Percentiles rank a stretch among this genome's conserved stretches.
Evolutionary conservation across 2,113 vertebrate species (phyloP).

Genomic region (Orycteropus afer): DNA sequence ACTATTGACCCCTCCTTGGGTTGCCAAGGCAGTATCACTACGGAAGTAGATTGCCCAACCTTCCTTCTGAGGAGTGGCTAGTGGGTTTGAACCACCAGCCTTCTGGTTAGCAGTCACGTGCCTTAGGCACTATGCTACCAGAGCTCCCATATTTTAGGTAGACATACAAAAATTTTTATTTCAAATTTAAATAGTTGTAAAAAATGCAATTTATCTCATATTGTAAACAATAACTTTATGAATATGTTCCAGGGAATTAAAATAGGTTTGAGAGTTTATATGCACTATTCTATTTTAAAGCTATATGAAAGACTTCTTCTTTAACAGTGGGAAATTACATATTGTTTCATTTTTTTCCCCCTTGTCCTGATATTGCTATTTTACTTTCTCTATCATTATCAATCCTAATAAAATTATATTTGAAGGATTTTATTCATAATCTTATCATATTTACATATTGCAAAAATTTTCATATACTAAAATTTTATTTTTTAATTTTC

Average conservation of each 20-base stretch:
- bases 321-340: background rate
- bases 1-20: too few species aligned
- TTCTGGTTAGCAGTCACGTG: too few species aligned
- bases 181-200: too few species aligned
- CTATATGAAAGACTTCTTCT: background rate
- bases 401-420: background rate
- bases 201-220: background rate
- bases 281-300: background rate
- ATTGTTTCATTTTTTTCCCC: background rate
- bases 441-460: background rate
- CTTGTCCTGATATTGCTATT: background rate
- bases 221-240: background rate
- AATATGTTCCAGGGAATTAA: background rate
- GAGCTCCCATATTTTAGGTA: too few species aligned
- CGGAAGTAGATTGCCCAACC: too few species aligned
- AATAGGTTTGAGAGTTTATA: too few species aligned
- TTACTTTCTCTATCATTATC: background rate
- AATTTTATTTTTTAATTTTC: slow-evolving; percentile 16
- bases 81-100: too few species aligned
- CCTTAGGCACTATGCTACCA: too few species aligned
- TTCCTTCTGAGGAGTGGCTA: too few species aligned
- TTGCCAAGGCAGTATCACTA: too few species aligned
- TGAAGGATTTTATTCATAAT: slow-evolving; percentile 14
- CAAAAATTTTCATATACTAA: background rate
- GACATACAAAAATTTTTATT: too few species aligned